A percentile compares a stretch with the other conserved stretches of the same genome.
Conservation (phyloP, 2,888 invertebrate genomes). For the Orchestes rusci region DNA sequence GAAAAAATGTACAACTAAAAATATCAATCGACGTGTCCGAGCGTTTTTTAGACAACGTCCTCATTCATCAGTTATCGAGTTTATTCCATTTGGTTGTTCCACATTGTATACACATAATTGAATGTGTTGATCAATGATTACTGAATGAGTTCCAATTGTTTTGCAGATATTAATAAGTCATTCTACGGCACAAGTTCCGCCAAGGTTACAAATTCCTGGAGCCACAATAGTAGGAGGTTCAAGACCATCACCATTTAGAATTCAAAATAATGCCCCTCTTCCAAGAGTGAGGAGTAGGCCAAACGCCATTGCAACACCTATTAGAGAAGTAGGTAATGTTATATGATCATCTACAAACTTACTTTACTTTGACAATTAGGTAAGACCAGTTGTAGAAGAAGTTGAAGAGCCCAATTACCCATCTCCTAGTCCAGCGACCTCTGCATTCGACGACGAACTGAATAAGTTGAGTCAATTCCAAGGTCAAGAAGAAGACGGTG, state of each 20-base stretch:
- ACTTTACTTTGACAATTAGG: slow-evolving; percentile 7
- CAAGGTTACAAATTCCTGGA: slow-evolving; percentile 23
- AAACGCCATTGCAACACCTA: slow-evolving; percentile 10
- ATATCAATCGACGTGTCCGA: too few species aligned
- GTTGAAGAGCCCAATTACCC: slow-evolving; percentile 24
- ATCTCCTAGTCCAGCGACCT: slow-evolving; percentile 5
- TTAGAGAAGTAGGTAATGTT: slow-evolving; percentile 16
- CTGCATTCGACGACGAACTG: slow-evolving; percentile 23
- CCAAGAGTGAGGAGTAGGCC: slow-evolving; percentile 19
- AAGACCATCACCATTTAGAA: slow-evolving; percentile 11
- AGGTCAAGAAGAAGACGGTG: slow-evolving; percentile 21
- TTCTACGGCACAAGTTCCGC: slow-evolving; percentile 18
- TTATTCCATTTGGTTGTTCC: too few species aligned
- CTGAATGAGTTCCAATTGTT: too few species aligned
- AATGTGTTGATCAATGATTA: too few species aligned
- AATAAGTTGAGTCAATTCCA: slow-evolving; percentile 15
- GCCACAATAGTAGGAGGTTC: slow-evolving; percentile 13
- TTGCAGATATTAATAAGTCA: slow-evolving; percentile 16
- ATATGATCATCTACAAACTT: neutral
- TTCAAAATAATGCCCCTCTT: slow-evolving; percentile 3
- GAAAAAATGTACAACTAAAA: too few species aligned
- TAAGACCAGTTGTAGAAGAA: slow-evolving; percentile 24
- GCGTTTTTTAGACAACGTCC: too few species aligned
- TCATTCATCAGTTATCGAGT: too few species aligned
- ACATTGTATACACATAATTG: too few species aligned